Conservation (phyloP, 2,113 vertebrate species). For the Pangasianodon gigas region DNA sequence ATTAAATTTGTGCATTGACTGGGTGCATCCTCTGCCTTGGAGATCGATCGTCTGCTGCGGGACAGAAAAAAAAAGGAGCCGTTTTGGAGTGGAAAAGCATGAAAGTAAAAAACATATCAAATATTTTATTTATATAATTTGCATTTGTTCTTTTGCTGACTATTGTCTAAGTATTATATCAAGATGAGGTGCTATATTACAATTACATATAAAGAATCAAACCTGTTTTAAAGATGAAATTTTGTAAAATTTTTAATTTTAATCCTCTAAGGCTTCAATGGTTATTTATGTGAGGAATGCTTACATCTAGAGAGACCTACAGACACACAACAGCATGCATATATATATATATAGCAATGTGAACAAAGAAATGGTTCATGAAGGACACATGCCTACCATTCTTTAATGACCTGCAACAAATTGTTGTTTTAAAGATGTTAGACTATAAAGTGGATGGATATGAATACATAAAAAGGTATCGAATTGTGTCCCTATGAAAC, state of each 20-base stretch:
- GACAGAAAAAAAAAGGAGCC: background rate
- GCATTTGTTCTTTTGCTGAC: background rate
- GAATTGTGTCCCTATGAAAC: background rate
- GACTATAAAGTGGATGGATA: background rate
- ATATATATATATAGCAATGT: background rate
- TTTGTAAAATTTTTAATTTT: background rate
- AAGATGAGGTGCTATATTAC: background rate
- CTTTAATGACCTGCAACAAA: background rate
- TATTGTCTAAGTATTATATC: background rate
- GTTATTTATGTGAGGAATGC: background rate
- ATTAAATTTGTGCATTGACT: conserved; percentile 22
- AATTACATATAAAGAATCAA: background rate
- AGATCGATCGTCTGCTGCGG: conserved; percentile 25
- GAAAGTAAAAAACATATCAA: background rate
- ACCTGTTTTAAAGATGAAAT: background rate
- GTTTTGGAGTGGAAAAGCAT: background rate
- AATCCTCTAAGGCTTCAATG: too few relatives aligned
- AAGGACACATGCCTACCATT: background rate
- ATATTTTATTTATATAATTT: conserved; percentile 8
- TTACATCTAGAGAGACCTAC: background rate
- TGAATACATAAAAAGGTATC: background rate
- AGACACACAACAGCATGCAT: background rate
- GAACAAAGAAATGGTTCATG: background rate
- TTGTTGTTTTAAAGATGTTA: background rate
- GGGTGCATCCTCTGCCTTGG: background rate